Percentiles rank a stretch among this genome's conserved stretches.
phyloP scores from a whole-genome alignment of 92 coral and sea anemone genomes.

The Zoanthus sociatus region DNA sequence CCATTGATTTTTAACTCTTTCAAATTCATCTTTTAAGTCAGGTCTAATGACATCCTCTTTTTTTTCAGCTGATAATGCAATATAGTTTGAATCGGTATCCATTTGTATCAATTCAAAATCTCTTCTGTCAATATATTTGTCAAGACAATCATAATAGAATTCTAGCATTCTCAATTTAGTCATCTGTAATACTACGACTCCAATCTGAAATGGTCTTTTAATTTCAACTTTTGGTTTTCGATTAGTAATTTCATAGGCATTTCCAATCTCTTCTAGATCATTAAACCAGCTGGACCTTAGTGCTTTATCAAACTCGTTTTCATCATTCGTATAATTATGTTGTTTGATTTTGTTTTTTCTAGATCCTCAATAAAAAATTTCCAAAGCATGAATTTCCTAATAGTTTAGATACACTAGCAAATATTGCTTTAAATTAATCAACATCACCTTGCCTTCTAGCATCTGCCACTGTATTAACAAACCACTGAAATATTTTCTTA shows the following conservation, averaged over 20 bases:
- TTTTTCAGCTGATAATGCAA: background rate
- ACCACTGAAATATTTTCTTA: background rate
- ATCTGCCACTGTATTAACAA: background rate
- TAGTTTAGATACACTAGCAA: background rate
- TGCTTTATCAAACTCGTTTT: background rate
- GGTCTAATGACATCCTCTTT: background rate
- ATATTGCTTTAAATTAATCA: background rate
- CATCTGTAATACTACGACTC: slow-evolving; percentile 56
- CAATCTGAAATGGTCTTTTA: background rate
- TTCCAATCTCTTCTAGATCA: slow-evolving; percentile 19
- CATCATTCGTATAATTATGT: background rate
- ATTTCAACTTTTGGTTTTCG: background rate
- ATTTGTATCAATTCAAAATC: too few relatives aligned
- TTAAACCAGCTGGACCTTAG: background rate
- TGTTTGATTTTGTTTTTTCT: background rate
- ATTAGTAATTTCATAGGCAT: slow-evolving; percentile 22
- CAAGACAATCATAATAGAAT: too few relatives aligned
- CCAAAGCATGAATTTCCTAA: background rate
- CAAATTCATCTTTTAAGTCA: too few relatives aligned
- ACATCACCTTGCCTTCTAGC: slow-evolving; percentile 7
- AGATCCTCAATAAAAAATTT: slow-evolving; percentile 13
- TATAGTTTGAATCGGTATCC: background rate
- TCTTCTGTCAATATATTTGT: slow-evolving; percentile 34
- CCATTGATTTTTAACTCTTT: too few relatives aligned
- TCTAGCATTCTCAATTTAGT: too few relatives aligned